phyloP scores from a whole-genome alignment of 2,113 vertebrate genomes.

The Pycnonotus jocosus region DNA sequence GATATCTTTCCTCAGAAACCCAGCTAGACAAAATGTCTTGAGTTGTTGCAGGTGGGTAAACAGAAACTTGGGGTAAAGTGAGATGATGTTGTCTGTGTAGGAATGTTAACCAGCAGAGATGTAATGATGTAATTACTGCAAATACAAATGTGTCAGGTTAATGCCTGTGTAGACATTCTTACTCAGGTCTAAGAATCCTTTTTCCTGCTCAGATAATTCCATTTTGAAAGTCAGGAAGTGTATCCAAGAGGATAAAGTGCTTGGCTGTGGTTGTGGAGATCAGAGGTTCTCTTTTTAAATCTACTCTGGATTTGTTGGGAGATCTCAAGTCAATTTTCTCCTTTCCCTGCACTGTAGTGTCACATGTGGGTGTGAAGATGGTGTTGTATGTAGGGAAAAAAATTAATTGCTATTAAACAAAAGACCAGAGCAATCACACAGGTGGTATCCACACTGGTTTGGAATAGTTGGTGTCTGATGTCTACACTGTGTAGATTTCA shows the following conservation, averaged over 20 bases:
- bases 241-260: slow-evolving; percentile 52
- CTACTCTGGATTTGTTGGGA: not conserved
- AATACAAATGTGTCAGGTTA: not conserved
- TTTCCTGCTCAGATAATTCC: slow-evolving; percentile 38
- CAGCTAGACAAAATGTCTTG: not conserved
- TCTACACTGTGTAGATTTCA: not conserved
- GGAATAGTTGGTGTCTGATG: not conserved
- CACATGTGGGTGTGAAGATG: not conserved
- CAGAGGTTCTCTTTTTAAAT: slow-evolving; percentile 28
- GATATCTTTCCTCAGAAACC: not conserved
- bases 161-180: not conserved
- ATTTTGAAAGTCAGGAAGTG: slow-evolving; percentile 49
- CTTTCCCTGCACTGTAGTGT: not conserved
- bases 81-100: not conserved
- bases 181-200: slow-evolving; percentile 35
- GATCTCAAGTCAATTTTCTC: slow-evolving; percentile 1
- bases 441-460: not conserved
- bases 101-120: not conserved
- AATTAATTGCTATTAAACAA: not conserved
- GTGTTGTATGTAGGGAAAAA: not conserved
- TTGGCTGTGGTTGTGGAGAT: slow-evolving; percentile 38
- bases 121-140: slow-evolving; percentile 14
- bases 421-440: not conserved
- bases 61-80: not conserved
- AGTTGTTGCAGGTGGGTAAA: slow-evolving; percentile 5